Evolutionary conservation across 1,140 invertebrate genomes (phyloP).

Genomic region (Halictus rubicundus): DNA sequence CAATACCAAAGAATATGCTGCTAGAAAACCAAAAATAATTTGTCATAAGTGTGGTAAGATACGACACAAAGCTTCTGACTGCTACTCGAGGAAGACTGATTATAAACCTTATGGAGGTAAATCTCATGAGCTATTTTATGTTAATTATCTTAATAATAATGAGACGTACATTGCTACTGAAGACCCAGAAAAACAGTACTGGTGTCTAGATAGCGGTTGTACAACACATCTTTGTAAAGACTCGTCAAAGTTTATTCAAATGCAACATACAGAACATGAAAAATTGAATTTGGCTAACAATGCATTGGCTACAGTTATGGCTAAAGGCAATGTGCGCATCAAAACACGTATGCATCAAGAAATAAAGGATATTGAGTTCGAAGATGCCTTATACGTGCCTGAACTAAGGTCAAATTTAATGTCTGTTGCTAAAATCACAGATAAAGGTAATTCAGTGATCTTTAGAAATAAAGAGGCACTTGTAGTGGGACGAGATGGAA

Average conservation of each 20-base stretch:
- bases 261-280: background rate
- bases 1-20: background rate
- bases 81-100: background rate
- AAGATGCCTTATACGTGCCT: conserved; percentile 41
- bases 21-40: background rate
- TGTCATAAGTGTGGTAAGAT: background rate
- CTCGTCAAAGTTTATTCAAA: background rate
- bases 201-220: conserved; percentile 9
- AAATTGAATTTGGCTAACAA: conserved; percentile 14
- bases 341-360: background rate
- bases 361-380: conserved; percentile 11
- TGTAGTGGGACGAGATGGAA: background rate
- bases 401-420: conserved; percentile 43
- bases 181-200: background rate
- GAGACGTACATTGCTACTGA: background rate
- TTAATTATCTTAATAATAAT: background rate
- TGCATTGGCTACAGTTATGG: conserved; percentile 10
- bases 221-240: conserved; percentile 13
- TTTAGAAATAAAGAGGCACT: background rate
- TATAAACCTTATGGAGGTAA: background rate
- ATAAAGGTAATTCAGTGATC: background rate
- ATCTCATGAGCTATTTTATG: conserved; percentile 1
- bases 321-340: conserved; percentile 10
- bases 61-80: background rate
- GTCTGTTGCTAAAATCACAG: conserved; percentile 31